Evolutionary conservation across 2,888 invertebrate genomes (phyloP).

Genomic region (Dicyrtoma fusca): DNA sequence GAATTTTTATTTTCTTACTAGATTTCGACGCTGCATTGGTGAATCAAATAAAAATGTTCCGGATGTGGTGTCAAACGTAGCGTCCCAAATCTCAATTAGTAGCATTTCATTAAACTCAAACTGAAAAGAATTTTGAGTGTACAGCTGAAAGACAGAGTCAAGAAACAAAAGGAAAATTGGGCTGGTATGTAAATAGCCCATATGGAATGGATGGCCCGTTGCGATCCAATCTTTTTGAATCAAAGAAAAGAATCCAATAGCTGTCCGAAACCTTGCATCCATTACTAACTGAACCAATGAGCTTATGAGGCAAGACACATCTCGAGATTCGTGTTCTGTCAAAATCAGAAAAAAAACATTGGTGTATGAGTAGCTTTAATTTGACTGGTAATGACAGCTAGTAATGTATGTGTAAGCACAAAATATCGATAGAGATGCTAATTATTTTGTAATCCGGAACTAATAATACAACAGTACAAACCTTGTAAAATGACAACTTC

Average conservation of each 20-base stretch:
- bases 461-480: no score
- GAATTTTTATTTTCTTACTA: slow-evolving; percentile 24
- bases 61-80: slow-evolving; percentile 50
- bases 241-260: slow-evolving; percentile 84
- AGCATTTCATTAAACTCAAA: slow-evolving; percentile 93
- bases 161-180: slow-evolving; percentile 89
- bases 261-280: slow-evolving; percentile 80
- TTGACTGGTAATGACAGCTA: no score
- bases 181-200: slow-evolving; percentile 51
- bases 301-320: slow-evolving; percentile 83
- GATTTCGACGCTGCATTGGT: slow-evolving; percentile 32
- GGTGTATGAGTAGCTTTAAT: no score
- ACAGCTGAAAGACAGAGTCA: slow-evolving; percentile 91
- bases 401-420: no score
- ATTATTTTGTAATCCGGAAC: no score
- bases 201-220: slow-evolving; percentile 83
- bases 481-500: slow-evolving; percentile 86
- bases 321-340: slow-evolving; percentile 77
- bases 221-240: slow-evolving; percentile 95
- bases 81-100: slow-evolving; percentile 88
- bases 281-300: slow-evolving; percentile 83
- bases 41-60: slow-evolving; percentile 55
- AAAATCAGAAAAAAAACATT: slow-evolving; percentile 52
- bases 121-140: slow-evolving; percentile 81
- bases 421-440: no score